Evolutionary conservation across 2,797 vertebrate genomes (phyloP).

Genomic region (Diceros bicornis): DNA sequence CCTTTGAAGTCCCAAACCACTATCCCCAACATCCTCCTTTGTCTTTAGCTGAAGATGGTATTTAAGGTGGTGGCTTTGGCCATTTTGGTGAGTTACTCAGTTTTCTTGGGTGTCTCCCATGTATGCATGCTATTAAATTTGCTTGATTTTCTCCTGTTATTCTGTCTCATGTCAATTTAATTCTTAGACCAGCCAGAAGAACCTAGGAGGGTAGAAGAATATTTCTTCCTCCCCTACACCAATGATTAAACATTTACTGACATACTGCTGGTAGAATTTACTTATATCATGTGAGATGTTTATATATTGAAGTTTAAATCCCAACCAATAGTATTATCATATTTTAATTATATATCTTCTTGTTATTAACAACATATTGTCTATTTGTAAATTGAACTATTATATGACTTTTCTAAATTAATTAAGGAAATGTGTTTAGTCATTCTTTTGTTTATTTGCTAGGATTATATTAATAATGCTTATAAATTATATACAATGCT

Average conservation of each 20-base stretch:
- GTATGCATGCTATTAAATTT: too few relatives aligned
- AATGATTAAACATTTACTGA: neutral
- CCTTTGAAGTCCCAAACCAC: too few relatives aligned
- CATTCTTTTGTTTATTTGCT: slow-evolving; percentile 35
- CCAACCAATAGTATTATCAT: neutral
- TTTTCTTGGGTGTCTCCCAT: too few relatives aligned
- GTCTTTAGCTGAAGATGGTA: too few relatives aligned
- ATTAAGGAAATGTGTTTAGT: slow-evolving; percentile 10
- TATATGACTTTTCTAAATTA: neutral
- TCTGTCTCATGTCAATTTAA: too few relatives aligned
- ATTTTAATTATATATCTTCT: slow-evolving; percentile 2
- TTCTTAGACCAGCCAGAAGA: too few relatives aligned
- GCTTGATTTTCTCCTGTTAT: too few relatives aligned
- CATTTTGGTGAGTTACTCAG: too few relatives aligned
- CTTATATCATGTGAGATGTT: neutral
- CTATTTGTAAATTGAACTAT: neutral
- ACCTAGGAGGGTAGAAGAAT: too few relatives aligned
- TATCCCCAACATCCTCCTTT: too few relatives aligned
- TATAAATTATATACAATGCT: neutral
- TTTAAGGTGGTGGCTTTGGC: too few relatives aligned
- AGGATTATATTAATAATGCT: neutral
- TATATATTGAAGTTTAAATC: slow-evolving; percentile 15
- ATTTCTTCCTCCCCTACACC: too few relatives aligned
- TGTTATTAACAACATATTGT: neutral
- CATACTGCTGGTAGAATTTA: neutral